Evolutionary conservation across 2,888 invertebrate species (phyloP), one percentile per base, ranked within the genome.

Genomic region (Ichneumon xanthorius): DNA sequence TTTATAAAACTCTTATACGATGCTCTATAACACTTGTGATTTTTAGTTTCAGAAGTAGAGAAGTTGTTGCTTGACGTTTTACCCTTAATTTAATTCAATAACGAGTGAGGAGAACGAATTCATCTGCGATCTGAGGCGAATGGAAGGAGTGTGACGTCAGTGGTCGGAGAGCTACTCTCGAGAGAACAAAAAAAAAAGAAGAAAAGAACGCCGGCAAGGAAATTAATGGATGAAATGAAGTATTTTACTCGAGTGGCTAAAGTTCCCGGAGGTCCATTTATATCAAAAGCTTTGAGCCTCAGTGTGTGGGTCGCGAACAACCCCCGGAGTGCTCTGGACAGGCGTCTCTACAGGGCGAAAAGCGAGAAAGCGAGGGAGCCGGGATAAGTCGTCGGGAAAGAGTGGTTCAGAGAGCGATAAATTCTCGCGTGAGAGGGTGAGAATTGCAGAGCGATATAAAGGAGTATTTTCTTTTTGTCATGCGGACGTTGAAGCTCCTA

Each of bases 221-320:
- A 80, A 68, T 80, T 72, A 65, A 80, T 73, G 84, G 77, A 78
- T 87, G 87, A 48, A 82, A 65, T 88, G 88, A 87, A 82, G 85
- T 82, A 88, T 88, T 88, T 87, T 87, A 86, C 80, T 88, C 82
- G 82, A 81, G 85, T 68, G 75, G 63, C 58, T 61, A 80, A 77
- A 77, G 88, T 86, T 85, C 86, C 87, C 88, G 82, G 88, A 87
- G 85, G 86, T 82, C 87, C 91, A 90, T 91, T 90, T 91, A 91
- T 90, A 88, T 86, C 87, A 86, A 86, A 87, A 89, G 90, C 89
- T 90, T 90, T 87, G 86, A 85, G 80, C 78, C 87, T 86, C 72
- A 84, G 70, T 85, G 84, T 65, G 78, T 65, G 79, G 85, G 86
- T 80, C 80, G 86, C 86, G 84, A 86, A 81, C 67, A 33, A 65